A percentile compares a stretch with the other conserved stretches of the same genome.
Conservation (phyloP, 2,113 vertebrate genomes). For the Pleuronectes platessa region DNA sequence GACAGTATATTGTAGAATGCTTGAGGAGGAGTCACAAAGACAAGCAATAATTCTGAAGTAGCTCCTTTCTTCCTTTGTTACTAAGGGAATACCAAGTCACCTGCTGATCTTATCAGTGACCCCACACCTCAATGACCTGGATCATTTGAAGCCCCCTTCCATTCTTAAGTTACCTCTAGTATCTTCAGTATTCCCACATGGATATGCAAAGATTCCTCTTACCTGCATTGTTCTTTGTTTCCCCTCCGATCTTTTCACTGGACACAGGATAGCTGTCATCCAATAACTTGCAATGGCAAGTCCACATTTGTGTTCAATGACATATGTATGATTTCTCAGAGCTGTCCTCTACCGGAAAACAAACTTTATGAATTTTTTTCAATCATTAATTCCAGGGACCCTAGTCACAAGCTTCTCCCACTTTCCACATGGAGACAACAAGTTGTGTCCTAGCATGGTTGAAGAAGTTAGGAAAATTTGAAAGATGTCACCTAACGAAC, state of each 20-base stretch:
- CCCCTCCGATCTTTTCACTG: background rate
- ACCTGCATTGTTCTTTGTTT: background rate
- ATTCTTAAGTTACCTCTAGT: slow-evolving; percentile 1
- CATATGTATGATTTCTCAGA: background rate
- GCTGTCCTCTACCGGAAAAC: background rate
- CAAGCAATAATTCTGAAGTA: no score
- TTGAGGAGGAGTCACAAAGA: no score
- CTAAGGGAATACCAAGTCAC: background rate
- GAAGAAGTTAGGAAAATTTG: background rate
- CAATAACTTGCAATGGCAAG: background rate
- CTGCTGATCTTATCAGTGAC: slow-evolving; percentile 17
- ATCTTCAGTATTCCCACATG: slow-evolving; percentile 21
- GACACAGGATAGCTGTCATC: background rate
- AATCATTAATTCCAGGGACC: background rate
- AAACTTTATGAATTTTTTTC: background rate
- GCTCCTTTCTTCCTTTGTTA: background rate
- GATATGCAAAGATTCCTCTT: slow-evolving; percentile 2
- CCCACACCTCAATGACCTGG: background rate
- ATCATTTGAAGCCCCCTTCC: background rate
- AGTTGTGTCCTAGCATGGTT: no score
- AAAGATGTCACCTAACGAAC: no score
- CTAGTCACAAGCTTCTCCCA: no score
- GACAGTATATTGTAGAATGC: no score
- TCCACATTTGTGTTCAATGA: background rate
- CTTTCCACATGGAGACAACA: no score